phyloP scores from a whole-genome alignment of 2,888 invertebrate genomes.

The Arge pagana region DNA sequence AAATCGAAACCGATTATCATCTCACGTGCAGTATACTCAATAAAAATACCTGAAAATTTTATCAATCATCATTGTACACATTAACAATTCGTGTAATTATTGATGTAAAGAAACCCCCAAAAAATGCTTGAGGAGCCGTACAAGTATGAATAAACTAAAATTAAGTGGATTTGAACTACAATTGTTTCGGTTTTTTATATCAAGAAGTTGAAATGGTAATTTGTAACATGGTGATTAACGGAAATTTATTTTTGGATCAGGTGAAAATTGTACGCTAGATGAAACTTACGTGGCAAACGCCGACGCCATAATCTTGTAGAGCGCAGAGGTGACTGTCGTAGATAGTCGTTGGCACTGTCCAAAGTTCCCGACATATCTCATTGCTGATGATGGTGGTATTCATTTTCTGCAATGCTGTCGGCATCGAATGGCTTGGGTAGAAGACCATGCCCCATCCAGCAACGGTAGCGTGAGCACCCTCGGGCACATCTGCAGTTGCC shows the following conservation, averaged over 20 bases:
- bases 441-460: slow-evolving; percentile 15
- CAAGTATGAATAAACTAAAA: too few relatives aligned
- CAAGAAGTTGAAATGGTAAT: too few relatives aligned
- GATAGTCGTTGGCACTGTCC: neutral
- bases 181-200: too few relatives aligned
- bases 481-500: slow-evolving; percentile 2
- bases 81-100: neutral
- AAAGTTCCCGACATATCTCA: slow-evolving; percentile 11
- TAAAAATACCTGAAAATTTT: neutral
- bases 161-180: too few relatives aligned
- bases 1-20: too few relatives aligned
- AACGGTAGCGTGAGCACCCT: slow-evolving; percentile 1
- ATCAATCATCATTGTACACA: neutral
- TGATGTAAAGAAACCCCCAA: too few relatives aligned
- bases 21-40: too few relatives aligned
- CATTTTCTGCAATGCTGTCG: slow-evolving; percentile 25
- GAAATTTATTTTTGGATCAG: too few relatives aligned
- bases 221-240: too few relatives aligned
- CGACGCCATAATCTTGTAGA: neutral
- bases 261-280: neutral
- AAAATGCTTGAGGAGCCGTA: too few relatives aligned
- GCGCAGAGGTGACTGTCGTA: slow-evolving; percentile 4
- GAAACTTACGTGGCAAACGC: slow-evolving; percentile 15
- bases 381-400: slow-evolving; percentile 15
- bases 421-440: slow-evolving; percentile 13